phyloP scores from a whole-genome alignment of 2,113 vertebrate genomes.

The Eulemur macaco region DNA sequence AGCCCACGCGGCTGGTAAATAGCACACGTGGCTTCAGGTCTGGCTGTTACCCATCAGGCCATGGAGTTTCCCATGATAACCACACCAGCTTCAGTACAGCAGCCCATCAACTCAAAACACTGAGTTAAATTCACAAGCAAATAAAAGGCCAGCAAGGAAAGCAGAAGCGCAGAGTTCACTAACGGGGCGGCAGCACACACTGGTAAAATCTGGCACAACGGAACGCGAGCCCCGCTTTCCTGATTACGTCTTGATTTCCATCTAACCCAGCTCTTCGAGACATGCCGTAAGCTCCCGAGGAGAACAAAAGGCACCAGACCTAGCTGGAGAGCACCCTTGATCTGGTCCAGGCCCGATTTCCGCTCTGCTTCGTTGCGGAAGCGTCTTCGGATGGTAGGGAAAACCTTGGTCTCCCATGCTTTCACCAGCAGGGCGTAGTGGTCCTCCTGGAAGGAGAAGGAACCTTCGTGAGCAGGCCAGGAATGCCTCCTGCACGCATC shows the following conservation, averaged over 20 bases:
- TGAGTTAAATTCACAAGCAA: neutral
- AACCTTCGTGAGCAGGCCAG: neutral
- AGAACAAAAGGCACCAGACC: slow-evolving; percentile 83
- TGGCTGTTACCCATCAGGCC: neutral
- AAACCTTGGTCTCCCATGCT: slow-evolving; percentile 99
- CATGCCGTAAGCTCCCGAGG: neutral
- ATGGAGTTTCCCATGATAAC: neutral
- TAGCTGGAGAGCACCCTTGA: slow-evolving; percentile 97
- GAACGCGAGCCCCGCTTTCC: neutral
- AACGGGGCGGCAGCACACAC: neutral
- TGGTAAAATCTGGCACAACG: neutral
- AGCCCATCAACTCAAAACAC: neutral
- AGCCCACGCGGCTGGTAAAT: neutral
- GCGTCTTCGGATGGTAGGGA: slow-evolving; percentile 97
- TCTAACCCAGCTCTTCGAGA: neutral
- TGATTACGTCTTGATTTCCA: neutral
- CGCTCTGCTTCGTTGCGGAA: slow-evolving; percentile 98
- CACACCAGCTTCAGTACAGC: neutral
- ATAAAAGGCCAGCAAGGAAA: neutral
- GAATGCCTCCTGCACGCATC: accelerated
- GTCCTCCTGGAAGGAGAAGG: slow-evolving; percentile 90
- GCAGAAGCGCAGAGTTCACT: neutral
- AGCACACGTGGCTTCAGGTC: neutral
- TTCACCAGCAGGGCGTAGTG: slow-evolving; percentile 98
- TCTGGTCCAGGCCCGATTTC: slow-evolving; percentile 98